Evolutionary conservation across 2,888 invertebrate genomes (phyloP).

Genomic region (Rotaria socialis): DNA sequence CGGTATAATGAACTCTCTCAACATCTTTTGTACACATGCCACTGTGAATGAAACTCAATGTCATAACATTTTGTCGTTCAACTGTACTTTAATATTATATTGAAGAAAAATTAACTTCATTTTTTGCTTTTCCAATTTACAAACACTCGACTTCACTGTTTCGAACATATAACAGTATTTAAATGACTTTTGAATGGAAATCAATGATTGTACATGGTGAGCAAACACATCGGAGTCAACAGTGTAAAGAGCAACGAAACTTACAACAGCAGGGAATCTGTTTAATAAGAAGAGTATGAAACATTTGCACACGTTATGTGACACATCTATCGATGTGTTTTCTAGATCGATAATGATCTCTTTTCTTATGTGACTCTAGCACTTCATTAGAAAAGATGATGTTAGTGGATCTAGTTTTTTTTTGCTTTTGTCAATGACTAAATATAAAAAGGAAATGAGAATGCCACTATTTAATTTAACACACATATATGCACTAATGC

Average conservation of each 20-base stretch:
- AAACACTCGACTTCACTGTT: neutral
- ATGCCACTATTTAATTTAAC: constrained; percentile 1
- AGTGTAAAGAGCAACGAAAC: constrained; percentile 30
- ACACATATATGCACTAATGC: neutral
- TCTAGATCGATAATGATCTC: constrained; percentile 6
- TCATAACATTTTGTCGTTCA: neutral
- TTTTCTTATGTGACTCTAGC: neutral
- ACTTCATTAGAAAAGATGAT: neutral
- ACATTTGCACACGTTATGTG: neutral
- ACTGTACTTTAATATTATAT: neutral
- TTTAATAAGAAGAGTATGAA: constrained; percentile 3
- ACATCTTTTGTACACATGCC: neutral
- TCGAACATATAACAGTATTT: neutral
- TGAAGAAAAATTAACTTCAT: neutral
- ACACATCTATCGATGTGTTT: neutral
- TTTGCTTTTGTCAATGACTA: neutral
- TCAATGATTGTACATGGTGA: constrained; percentile 19
- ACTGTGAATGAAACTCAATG: neutral
- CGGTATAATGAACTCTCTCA: neutral
- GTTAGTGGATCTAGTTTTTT: neutral
- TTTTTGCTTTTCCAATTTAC: neutral
- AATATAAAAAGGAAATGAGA: constrained; percentile 14
- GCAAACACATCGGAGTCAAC: neutral
- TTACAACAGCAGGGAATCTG: constrained; percentile 1
- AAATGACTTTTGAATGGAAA: neutral